Percentiles rank a stretch among this genome's conserved stretches.
These are phyloP conservation scores for Muricea muricata DNA, from an alignment of 92 coral and sea anemone species.

Conservation along the genomic window DNA sequence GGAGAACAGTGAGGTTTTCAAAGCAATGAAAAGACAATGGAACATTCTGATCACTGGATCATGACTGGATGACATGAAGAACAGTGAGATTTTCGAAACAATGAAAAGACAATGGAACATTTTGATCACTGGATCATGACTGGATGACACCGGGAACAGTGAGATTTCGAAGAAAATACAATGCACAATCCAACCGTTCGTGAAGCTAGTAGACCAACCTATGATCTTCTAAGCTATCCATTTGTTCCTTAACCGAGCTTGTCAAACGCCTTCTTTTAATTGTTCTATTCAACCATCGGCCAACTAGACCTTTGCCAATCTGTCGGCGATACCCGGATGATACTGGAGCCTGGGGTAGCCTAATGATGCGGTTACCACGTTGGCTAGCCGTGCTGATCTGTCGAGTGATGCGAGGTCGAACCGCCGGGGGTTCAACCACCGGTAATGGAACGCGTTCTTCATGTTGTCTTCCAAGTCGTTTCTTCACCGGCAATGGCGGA, in stretches of 20 bases:
- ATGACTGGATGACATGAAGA: too few species aligned
- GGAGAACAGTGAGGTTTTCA: too few species aligned
- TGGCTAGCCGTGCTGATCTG: conserved; percentile 72
- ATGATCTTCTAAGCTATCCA: conserved; percentile 83
- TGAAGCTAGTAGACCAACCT: too few species aligned
- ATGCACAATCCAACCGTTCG: too few species aligned
- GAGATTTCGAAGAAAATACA: too few species aligned
- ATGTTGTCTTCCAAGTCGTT: neutral
- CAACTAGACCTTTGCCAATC: conserved; percentile 91
- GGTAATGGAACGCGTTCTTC: conserved; percentile 33
- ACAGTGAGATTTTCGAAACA: too few species aligned
- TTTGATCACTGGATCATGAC: too few species aligned
- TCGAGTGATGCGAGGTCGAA: conserved; percentile 14
- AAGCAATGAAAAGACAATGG: too few species aligned
- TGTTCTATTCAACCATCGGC: conserved; percentile 91
- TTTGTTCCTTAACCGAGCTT: conserved; percentile 82
- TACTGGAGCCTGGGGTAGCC: conserved; percentile 57
- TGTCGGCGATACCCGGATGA: conserved; percentile 80
- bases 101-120: too few species aligned
- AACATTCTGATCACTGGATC: too few species aligned
- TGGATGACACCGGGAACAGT: too few species aligned
- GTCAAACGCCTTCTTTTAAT: conserved; percentile 86
- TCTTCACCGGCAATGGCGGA: conserved; percentile 61
- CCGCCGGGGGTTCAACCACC: neutral
- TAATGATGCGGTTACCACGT: conserved; percentile 82